Evolutionary conservation across 2,797 vertebrate species (phyloP), one percentile per base, ranked within the genome.

Genomic region (Aldrovandia affinis): DNA sequence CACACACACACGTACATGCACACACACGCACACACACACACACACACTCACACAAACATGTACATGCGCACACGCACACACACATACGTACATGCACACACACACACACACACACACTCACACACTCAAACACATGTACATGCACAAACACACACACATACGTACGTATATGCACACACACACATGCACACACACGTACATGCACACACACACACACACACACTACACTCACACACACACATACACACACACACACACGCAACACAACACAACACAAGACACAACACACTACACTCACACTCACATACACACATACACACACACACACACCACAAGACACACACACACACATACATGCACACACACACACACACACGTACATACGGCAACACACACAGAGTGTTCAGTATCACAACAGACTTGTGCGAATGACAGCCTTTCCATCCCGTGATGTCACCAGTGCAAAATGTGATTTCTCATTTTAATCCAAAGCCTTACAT

Each of bases 211-310:
- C 25, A 18, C 54, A 59, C 25, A 82, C 28, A 70, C 25, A 14
- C 15, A 33, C 28, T n/a, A 80, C 18, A 28, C 6, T 10, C 55
- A 81, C 20, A 25, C 33, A 63, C 47, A 28, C 22, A 28, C 47
- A 79, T 47, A 25, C 47, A 50, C 78, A 79, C n/a, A 50, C 22
- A 28, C 78, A 39, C 1, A 39, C 30, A 36, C 55, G 30, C 39
- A 82, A 36, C 39, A 78, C 70, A 50, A n/a, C 80, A 85, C 84
- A 61, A 55, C 28, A 54, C 47, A n/a, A n/a, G n/a, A 78, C 59
- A 42, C 28, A n/a, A 20, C 22, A 42, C 57, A 20, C 42, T n/a
- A 22, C 22, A 47, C 68, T 81, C n/a, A 50, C 47, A 54, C 28
- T 9, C 22, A 28, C 47, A 22, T 3, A 61, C 30, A 36, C 55